Conservation (phyloP, 1,140 invertebrate species). For the Ostrea denselamellosa region DNA sequence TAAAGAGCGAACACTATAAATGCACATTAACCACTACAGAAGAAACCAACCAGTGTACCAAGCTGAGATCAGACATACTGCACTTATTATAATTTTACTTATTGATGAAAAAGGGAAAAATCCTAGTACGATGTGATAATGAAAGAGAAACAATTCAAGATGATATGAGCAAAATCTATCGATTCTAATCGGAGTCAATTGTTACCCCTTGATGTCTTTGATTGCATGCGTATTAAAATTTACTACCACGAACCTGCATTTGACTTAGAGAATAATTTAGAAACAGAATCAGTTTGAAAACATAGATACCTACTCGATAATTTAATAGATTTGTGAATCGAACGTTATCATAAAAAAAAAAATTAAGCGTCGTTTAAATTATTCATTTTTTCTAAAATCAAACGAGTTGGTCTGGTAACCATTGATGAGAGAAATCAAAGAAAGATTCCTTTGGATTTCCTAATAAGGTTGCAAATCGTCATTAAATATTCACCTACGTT, state of each 20-base stretch:
- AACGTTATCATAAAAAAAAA: neutral
- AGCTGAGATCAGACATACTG: neutral
- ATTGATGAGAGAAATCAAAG: neutral
- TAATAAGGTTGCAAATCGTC: no score
- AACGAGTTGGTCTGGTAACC: neutral
- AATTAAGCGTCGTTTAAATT: neutral
- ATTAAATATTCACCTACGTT: no score
- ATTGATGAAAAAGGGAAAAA: neutral
- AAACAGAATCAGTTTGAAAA: neutral
- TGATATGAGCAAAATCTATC: neutral
- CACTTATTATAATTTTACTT: neutral
- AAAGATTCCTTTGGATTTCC: neutral
- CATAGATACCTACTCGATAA: neutral
- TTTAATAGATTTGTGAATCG: neutral
- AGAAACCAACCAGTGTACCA: neutral
- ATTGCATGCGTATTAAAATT: neutral
- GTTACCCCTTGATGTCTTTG: neutral
- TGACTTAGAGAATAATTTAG: neutral
- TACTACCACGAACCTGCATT: neutral
- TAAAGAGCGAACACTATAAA: neutral
- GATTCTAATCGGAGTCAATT: conserved; percentile 12
- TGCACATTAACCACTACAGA: neutral
- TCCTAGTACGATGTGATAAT: neutral
- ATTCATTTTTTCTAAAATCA: neutral
- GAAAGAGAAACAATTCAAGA: neutral